Conservation (phyloP, 1,140 invertebrate species). For the Dendroctonus valens region DNA sequence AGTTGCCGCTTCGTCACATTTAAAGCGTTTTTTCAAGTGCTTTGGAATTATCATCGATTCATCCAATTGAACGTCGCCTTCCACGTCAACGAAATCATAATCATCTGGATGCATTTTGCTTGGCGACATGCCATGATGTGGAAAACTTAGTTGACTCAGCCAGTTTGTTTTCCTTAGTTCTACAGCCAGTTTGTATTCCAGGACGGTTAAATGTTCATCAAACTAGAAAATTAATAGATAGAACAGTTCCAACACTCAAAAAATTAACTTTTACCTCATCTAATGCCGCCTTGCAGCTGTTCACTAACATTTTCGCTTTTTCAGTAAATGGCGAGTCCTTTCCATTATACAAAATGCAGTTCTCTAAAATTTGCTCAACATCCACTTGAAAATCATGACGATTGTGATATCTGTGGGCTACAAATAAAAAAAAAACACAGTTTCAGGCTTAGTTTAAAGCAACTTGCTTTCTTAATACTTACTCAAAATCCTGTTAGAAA, state of each 20-base stretch:
- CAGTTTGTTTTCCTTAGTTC: conserved; percentile 87
- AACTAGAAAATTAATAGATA: conserved; percentile 57
- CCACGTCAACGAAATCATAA: conserved; percentile 71
- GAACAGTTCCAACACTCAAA: neutral
- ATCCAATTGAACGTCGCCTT: conserved; percentile 53
- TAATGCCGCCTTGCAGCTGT: conserved; percentile 69
- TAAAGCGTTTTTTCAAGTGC: conserved; percentile 48
- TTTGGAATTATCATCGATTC: conserved; percentile 44
- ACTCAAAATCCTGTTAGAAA: conserved; percentile 83
- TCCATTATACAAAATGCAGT: conserved; percentile 91
- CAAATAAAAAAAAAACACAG: conserved; percentile 41
- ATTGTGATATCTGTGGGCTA: conserved; percentile 90
- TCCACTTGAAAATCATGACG: conserved; percentile 86
- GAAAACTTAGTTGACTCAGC: conserved; percentile 64
- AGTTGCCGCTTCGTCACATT: conserved; percentile 52
- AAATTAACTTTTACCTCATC: conserved; percentile 62
- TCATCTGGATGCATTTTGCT: conserved; percentile 58
- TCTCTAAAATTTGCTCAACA: conserved; percentile 83
- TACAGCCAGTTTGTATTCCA: conserved; percentile 83
- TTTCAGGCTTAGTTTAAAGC: neutral
- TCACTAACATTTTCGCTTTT: conserved; percentile 79
- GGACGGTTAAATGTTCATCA: conserved; percentile 75
- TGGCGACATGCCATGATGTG: conserved; percentile 53
- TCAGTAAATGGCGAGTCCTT: conserved; percentile 81
- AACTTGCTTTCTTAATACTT: conserved; percentile 36